Base-by-base conservation (phyloP, 1,140 invertebrate species). In the Diprion similis region DNA sequence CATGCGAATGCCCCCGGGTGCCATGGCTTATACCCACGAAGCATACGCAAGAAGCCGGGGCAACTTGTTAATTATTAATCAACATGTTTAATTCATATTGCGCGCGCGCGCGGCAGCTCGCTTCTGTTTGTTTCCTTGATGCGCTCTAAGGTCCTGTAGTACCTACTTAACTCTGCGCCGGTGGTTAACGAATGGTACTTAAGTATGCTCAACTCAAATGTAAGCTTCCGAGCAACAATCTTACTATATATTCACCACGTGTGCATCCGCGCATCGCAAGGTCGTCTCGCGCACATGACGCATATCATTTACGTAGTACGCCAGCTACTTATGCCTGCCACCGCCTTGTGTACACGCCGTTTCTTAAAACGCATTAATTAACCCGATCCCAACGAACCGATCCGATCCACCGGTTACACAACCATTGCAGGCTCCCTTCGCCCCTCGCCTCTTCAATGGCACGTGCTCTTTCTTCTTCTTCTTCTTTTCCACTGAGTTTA, bases 71-170 rank as follows among this genome's bases (percentile, higher is more conserved):
- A 86, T 86, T 86, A 86, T 85, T 85, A 85, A 85, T 85, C 82
- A 85, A 80, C 83, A 86, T 86, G 83, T 85, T 86, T 86, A 86
- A 86, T 86, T 86, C 85, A 86, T 86, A 85, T 80, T 80, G 82
- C 83, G 82, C 82, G 75, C 83, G 79, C 78, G 80, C 78, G 79
- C 11, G 24, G 24, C 24, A 37, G 24, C 24, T 37, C 24, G n/a
- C 51, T 4, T 59, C 81, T 85, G 83, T 86, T 85, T 86, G 84
- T 86, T 86, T 86, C 81, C 84, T 85, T 85, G 82, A 85, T 85
- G 82, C 78, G 84, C 70, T 48, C 79, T 82, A 73, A 71, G 69
- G 69, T 70, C 69, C 69, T 70, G 69, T 37, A 68, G 15, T 70
- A 48, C 69, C 8, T 70, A 45, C 69, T 19, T 70, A 45, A 70